These are phyloP conservation scores for Drosophila trapezifrons DNA, from an alignment of 1,140 invertebrate genomes.

Conservation along the genomic window DNA sequence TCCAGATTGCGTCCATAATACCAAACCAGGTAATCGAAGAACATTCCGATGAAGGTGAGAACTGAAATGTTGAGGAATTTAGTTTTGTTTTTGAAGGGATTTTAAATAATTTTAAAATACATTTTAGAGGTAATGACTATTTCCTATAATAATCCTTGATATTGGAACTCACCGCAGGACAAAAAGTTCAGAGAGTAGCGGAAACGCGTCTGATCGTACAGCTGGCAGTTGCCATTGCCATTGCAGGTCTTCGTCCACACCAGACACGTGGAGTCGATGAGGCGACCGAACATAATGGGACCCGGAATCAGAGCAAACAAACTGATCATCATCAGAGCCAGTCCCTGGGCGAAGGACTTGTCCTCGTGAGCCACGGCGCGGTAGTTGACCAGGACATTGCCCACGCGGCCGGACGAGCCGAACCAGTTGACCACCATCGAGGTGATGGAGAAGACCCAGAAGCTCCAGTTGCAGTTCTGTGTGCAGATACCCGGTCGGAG, in stretches of 20 bases:
- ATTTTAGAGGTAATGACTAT: no score
- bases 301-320: slow-evolving; percentile 88
- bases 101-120: no score
- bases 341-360: slow-evolving; percentile 88
- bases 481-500: slow-evolving; percentile 85
- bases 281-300: slow-evolving; percentile 88
- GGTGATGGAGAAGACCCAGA: slow-evolving; percentile 84
- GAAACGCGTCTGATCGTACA: slow-evolving; percentile 87
- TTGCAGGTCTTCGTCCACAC: slow-evolving; percentile 88
- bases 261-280: slow-evolving; percentile 88
- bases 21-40: slow-evolving; percentile 87
- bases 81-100: no score
- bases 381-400: slow-evolving; percentile 87
- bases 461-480: slow-evolving; percentile 84
- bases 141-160: not conserved
- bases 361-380: slow-evolving; percentile 86
- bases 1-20: slow-evolving; percentile 86
- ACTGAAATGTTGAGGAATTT: slow-evolving; percentile 80
- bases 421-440: slow-evolving; percentile 86
- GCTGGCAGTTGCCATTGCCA: slow-evolving; percentile 87
- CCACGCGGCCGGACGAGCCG: slow-evolving; percentile 87
- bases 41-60: slow-evolving; percentile 85
- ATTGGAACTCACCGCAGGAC: slow-evolving; percentile 85
- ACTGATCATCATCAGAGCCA: slow-evolving; percentile 87
- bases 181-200: slow-evolving; percentile 86